Base-by-base conservation (phyloP, 1,140 invertebrate species). In the Zaprionus davidi region DNA sequence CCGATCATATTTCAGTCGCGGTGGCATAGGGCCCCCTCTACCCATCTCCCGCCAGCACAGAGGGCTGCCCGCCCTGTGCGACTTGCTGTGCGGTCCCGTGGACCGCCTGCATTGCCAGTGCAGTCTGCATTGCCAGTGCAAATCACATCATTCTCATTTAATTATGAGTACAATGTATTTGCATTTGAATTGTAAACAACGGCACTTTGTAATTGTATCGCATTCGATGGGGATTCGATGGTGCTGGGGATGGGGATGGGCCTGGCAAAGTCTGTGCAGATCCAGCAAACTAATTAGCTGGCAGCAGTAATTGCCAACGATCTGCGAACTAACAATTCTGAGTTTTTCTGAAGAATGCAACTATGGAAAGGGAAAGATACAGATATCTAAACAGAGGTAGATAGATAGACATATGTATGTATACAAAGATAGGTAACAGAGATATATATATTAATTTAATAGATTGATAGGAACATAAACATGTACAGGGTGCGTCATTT, bases 1-100 rank as follows among this genome's bases (percentile, higher is more conserved):
- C 56, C 65, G 85, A 90, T 90, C 85, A 90, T 90, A 90, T 90
- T 90, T 90, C 84, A 88, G 65, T 71, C 69, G 67, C 41, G 66
- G 70, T 65, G 57, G 73, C 82, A 24, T 34, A 36, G 46, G 46
- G 5, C 1, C n/a, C n/a, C 46, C 6, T n/a, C 20, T 5, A 9
- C 46, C 11, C 46, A 11, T 51, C 11, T 51, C 20, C 5, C n/a
- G 0, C 12, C 46, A 7, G 41, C 15, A 9, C n/a, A 22, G 46
- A 11, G 46, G 11, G 2, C 20, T 3, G 41, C n/a, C 41, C 7
- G 41, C 41, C 6, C n/a, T 44, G 41, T 44, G 46, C 17, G 20
- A 51, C 69, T 69, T 62, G 26, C 57, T 84, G 76, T 81, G 79
- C 55, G 81, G 79, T 85, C 81, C 68, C 9, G 22, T 11, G n/a